Conservation (phyloP, 2,113 vertebrate genomes). For the Pseudonaja textilis region DNA sequence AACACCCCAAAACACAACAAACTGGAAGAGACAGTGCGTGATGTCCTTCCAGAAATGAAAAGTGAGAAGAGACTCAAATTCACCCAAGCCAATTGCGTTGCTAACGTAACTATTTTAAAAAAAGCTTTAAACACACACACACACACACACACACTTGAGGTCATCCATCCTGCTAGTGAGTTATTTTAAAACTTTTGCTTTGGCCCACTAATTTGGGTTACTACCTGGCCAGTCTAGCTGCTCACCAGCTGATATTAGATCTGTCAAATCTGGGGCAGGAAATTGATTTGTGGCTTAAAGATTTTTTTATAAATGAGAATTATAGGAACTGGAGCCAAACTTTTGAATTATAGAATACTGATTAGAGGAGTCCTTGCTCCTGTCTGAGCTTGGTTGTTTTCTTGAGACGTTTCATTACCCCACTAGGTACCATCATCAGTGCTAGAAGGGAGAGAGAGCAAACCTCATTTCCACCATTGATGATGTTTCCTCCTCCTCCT, state of each 20-base stretch:
- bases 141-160: neutral
- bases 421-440: too few species aligned
- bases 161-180: neutral
- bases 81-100: neutral
- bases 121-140: too few species aligned
- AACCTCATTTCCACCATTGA: too few species aligned
- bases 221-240: neutral
- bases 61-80: neutral
- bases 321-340: neutral
- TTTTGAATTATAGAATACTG: neutral
- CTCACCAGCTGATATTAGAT: neutral
- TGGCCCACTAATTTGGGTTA: neutral
- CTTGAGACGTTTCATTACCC: too few species aligned
- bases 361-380: too few species aligned
- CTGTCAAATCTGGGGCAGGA: too few species aligned
- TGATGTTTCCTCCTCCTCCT: too few species aligned
- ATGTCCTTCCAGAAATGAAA: neutral
- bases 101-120: neutral
- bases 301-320: neutral
- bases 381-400: too few species aligned
- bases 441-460: too few species aligned
- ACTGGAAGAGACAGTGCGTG: neutral
- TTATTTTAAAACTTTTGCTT: neutral
- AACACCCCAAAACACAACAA: neutral
- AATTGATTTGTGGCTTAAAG: neutral